phyloP scores from a whole-genome alignment of 2,113 vertebrate species.

The Corythoichthys intestinalis region DNA sequence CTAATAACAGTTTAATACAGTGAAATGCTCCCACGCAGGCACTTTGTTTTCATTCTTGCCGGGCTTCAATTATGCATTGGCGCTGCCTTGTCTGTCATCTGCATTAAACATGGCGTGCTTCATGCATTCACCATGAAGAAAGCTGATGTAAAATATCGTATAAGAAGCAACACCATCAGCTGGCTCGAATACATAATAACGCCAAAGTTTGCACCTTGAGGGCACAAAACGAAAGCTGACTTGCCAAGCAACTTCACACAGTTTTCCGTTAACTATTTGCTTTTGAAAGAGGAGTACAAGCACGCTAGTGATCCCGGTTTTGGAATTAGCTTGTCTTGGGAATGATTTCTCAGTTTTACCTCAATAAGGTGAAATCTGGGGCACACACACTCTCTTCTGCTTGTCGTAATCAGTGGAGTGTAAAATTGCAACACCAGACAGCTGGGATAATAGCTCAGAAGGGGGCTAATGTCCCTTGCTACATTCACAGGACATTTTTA shows the following conservation, averaged over 20 bases:
- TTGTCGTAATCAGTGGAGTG: slow-evolving; percentile 78
- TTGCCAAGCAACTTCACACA: neutral
- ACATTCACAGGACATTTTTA: slow-evolving; percentile 80
- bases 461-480: slow-evolving; percentile 77
- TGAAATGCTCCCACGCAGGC: slow-evolving; percentile 32
- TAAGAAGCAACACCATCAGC: slow-evolving; percentile 36
- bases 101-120: slow-evolving; percentile 49
- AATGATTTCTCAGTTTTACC: slow-evolving; percentile 72
- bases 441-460: slow-evolving; percentile 81
- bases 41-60: slow-evolving; percentile 59
- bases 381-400: slow-evolving; percentile 72
- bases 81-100: slow-evolving; percentile 56
- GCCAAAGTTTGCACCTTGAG: slow-evolving; percentile 29
- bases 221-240: slow-evolving; percentile 1
- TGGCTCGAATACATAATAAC: slow-evolving; percentile 25
- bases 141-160: slow-evolving; percentile 42
- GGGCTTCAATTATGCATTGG: slow-evolving; percentile 64
- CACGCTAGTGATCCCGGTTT: slow-evolving; percentile 39
- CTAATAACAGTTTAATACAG: slow-evolving; percentile 31
- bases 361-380: slow-evolving; percentile 82
- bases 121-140: slow-evolving; percentile 64
- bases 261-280: slow-evolving; percentile 12
- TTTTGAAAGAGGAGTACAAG: slow-evolving; percentile 34
- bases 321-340: slow-evolving; percentile 66
- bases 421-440: slow-evolving; percentile 84